phyloP scores from a whole-genome alignment of 1,140 invertebrate species.

The Apolygus lucorum region DNA sequence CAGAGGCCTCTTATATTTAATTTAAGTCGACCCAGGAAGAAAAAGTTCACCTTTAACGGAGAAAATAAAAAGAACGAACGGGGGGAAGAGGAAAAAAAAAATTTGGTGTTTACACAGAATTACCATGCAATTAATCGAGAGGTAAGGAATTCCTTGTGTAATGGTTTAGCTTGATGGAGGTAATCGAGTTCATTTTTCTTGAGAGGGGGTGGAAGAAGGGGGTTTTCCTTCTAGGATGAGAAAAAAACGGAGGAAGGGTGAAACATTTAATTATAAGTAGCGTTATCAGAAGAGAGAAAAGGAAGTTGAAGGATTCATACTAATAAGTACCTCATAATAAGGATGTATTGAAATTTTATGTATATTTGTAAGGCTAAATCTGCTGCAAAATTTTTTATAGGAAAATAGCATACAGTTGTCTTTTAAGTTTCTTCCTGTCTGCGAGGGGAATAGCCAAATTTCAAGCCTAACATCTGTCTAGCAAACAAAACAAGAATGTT shows the following conservation, averaged over 20 bases:
- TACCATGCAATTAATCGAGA: conserved; percentile 16
- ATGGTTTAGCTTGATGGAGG: conserved; percentile 15
- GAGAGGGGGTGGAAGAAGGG: background rate
- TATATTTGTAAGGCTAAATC: too few relatives aligned
- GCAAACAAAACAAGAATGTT: too few relatives aligned
- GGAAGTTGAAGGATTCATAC: too few relatives aligned
- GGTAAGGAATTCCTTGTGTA: conserved; percentile 16
- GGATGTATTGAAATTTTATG: too few relatives aligned
- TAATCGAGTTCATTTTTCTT: conserved; percentile 13
- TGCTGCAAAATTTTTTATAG: too few relatives aligned
- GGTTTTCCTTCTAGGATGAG: background rate
- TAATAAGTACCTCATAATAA: too few relatives aligned
- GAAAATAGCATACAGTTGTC: too few relatives aligned
- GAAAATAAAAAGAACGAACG: background rate
- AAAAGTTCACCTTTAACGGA: background rate
- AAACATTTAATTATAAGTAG: conserved; percentile 12
- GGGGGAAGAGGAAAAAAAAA: background rate
- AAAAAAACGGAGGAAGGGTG: background rate
- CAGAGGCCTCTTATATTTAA: background rate
- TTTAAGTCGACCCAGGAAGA: background rate
- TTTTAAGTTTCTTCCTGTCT: too few relatives aligned
- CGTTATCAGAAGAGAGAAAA: too few relatives aligned
- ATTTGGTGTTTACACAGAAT: background rate
- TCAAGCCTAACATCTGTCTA: too few relatives aligned
- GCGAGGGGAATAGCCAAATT: too few relatives aligned